These are phyloP conservation scores for Drosophila kokeensis DNA, from an alignment of 2,888 invertebrate species.

Conservation along the genomic window DNA sequence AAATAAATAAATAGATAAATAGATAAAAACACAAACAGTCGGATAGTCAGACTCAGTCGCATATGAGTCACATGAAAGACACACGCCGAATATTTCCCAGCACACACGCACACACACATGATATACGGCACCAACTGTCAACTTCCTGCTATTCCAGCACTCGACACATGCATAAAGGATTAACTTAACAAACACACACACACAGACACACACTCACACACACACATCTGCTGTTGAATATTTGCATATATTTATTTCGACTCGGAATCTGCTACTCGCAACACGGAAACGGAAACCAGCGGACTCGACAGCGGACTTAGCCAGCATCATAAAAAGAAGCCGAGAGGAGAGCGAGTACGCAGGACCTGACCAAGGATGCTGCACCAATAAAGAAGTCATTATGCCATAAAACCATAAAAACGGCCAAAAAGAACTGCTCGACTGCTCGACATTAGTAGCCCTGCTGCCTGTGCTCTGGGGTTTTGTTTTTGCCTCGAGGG, in stretches of 20 bases:
- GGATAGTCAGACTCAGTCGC: constrained; percentile 5
- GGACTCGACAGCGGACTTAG: not conserved
- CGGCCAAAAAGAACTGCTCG: constrained; percentile 29
- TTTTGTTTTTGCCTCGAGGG: constrained; percentile 15
- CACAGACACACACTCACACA: not conserved
- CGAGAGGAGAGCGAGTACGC: not conserved
- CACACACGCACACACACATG: constrained; percentile 43
- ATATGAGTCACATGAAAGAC: constrained; percentile 69
- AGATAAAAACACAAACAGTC: constrained; percentile 68
- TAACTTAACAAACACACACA: constrained; percentile 51
- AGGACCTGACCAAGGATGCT: constrained; percentile 61
- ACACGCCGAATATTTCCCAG: constrained; percentile 75
- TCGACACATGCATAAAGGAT: constrained; percentile 73
- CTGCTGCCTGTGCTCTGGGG: constrained; percentile 9
- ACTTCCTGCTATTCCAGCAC: constrained; percentile 58
- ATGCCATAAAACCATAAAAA: constrained; percentile 78
- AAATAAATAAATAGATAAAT: constrained; percentile 77
- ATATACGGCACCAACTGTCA: constrained; percentile 69
- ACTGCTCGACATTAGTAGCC: constrained; percentile 76
- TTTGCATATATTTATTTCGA: constrained; percentile 55
- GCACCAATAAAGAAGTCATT: constrained; percentile 81
- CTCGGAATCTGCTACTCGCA: constrained; percentile 3
- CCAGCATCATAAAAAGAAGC: constrained; percentile 30
- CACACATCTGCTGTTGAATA: constrained; percentile 47
- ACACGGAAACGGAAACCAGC: constrained; percentile 70